Evolutionary conservation across 2,888 invertebrate genomes (phyloP).

Genomic region (Oscheius onirici): DNA sequence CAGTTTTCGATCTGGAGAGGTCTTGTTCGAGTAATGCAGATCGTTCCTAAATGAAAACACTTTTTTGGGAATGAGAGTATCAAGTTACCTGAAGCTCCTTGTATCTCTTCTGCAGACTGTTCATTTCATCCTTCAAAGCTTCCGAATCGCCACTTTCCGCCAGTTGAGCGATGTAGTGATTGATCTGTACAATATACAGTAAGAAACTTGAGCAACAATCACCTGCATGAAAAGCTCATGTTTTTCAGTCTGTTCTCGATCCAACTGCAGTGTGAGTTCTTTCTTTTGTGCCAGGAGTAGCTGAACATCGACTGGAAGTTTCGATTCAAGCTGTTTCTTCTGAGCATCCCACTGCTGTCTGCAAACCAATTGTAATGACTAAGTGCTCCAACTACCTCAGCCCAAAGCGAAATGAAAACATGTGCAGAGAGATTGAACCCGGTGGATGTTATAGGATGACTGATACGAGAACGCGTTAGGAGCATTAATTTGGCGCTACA

Average conservation of each 20-base stretch:
- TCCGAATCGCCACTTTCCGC: constrained; percentile 55
- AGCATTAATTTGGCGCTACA: constrained; percentile 12
- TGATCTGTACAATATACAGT: constrained; percentile 53
- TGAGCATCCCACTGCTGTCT: constrained; percentile 52
- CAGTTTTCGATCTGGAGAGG: neutral
- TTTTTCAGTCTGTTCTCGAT: constrained; percentile 68
- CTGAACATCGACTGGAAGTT: constrained; percentile 62
- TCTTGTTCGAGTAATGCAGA: constrained; percentile 12
- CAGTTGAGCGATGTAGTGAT: constrained; percentile 64
- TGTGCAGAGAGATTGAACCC: neutral
- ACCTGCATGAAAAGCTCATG: constrained; percentile 69
- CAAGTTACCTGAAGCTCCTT: constrained; percentile 20
- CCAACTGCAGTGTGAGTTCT: constrained; percentile 64
- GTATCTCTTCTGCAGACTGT: constrained; percentile 20
- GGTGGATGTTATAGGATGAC: neutral
- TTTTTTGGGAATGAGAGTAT: neutral
- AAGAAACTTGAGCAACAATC: neutral
- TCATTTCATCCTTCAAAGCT: constrained; percentile 39
- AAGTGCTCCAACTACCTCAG: neutral
- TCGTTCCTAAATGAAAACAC: constrained; percentile 3
- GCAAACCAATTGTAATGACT: constrained; percentile 14
- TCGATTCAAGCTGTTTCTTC: constrained; percentile 51
- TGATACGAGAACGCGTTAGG: constrained; percentile 16
- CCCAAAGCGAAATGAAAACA: constrained; percentile 18
- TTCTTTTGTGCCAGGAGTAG: constrained; percentile 63